A percentile compares a stretch with the other conserved stretches of the same genome.
These are phyloP conservation scores for Panzeria rudis DNA, from an alignment of 2,888 invertebrate genomes.

Conservation along the genomic window DNA sequence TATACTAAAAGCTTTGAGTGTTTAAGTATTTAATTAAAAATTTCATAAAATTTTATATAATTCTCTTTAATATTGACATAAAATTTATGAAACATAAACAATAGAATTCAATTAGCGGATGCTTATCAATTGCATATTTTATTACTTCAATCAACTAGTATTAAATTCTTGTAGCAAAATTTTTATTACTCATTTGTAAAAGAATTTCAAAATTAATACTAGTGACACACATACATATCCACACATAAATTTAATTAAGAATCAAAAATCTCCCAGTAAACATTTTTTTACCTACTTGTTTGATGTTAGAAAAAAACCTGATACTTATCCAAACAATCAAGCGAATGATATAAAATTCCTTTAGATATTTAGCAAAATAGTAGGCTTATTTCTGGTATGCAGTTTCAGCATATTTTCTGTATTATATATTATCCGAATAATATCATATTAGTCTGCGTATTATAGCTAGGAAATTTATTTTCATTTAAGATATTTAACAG, in stretches of 20 bases:
- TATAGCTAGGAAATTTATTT: too few species aligned
- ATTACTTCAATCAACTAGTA: conserved; percentile 10
- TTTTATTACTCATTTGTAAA: neutral
- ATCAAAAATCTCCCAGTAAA: neutral
- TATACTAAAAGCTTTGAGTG: neutral
- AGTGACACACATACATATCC: neutral
- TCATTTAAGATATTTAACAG: too few species aligned
- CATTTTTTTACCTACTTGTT: too few species aligned
- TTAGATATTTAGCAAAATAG: too few species aligned
- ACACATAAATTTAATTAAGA: neutral
- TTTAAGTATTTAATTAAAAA: neutral
- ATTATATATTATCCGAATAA: too few species aligned
- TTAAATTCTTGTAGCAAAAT: neutral
- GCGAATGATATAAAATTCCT: too few species aligned
- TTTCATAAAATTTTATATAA: too few species aligned
- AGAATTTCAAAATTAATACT: neutral
- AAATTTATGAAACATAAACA: conserved; percentile 47
- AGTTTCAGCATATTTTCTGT: too few species aligned
- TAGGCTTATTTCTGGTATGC: too few species aligned
- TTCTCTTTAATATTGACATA: conserved; percentile 30
- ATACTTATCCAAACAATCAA: too few species aligned
- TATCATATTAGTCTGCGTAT: too few species aligned
- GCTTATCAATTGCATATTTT: conserved; percentile 52
- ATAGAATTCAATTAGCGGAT: conserved; percentile 58
- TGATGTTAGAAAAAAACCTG: too few species aligned